Percentiles rank a stretch among this genome's conserved stretches.
These are phyloP conservation scores for Hemitrygon akajei DNA, from an alignment of 2,797 vertebrate genomes.

Conservation along the genomic window DNA sequence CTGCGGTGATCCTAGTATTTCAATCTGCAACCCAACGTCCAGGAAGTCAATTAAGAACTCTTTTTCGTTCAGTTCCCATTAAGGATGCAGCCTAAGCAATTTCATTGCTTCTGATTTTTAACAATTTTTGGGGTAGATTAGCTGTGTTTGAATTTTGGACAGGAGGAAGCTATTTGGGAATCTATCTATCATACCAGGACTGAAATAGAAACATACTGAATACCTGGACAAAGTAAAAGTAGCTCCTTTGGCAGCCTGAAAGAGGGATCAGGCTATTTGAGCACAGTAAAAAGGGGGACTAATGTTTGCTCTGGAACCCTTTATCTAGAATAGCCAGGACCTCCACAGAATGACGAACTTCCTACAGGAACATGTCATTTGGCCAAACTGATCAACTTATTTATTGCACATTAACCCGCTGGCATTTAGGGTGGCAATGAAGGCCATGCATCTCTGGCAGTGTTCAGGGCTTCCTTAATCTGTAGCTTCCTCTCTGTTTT, in stretches of 20 bases:
- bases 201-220: not conserved
- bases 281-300: not conserved
- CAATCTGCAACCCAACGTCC: not conserved
- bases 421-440: no score
- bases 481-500: no score
- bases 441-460: no score
- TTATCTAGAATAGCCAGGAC: not conserved
- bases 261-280: not conserved
- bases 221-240: no score
- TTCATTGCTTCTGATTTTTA: not conserved
- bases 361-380: no score
- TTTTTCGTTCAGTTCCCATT: not conserved
- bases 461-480: no score
- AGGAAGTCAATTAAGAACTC: not conserved
- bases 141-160: not conserved
- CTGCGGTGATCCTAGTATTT: not conserved
- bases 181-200: not conserved
- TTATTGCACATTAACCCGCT: no score
- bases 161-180: not conserved
- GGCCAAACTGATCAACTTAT: no score
- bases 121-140: not conserved
- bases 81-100: not conserved
- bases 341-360: not conserved
- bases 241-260: not conserved
- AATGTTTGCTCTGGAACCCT: not conserved